Percentiles rank a stretch among this genome's conserved stretches.
Evolutionary conservation across 2,797 vertebrate species (phyloP).

Genomic region (Tapirus indicus): DNA sequence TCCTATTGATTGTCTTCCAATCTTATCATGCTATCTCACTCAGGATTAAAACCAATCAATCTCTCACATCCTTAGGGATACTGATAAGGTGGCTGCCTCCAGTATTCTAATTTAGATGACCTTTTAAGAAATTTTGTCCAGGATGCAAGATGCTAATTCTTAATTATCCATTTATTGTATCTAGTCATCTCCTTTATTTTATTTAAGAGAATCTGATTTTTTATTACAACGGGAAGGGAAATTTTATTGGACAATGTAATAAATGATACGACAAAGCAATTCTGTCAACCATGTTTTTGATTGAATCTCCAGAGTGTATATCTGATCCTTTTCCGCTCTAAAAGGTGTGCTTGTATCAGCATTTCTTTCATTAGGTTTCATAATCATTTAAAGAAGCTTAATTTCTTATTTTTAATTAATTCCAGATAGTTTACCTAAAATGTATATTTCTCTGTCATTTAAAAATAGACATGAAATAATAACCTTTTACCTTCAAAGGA

Average conservation of each 20-base stretch:
- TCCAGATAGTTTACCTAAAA: not conserved
- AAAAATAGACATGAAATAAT: constrained; percentile 21
- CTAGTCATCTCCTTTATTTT: constrained; percentile 13
- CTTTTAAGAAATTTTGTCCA: not conserved
- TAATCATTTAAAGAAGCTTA: not conserved
- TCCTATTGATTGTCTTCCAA: not conserved
- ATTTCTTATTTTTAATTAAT: constrained; percentile 37
- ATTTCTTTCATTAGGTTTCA: not conserved
- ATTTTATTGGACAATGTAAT: not conserved
- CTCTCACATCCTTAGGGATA: not conserved
- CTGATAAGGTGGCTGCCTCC: not conserved
- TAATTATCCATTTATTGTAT: not conserved
- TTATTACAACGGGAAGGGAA: not conserved
- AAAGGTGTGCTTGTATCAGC: not conserved
- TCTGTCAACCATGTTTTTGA: not conserved
- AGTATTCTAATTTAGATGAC: not conserved
- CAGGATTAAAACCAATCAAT: not conserved
- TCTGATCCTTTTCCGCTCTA: not conserved
- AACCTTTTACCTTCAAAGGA: not conserved
- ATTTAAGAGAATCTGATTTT: not conserved
- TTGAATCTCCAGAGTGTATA: not conserved
- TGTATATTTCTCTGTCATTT: not conserved
- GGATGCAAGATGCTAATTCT: not conserved
- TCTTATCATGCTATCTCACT: not conserved
- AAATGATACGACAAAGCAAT: not conserved